Base-by-base conservation (phyloP, 2,888 invertebrate genomes). In the Hydropsyche betteni region DNA sequence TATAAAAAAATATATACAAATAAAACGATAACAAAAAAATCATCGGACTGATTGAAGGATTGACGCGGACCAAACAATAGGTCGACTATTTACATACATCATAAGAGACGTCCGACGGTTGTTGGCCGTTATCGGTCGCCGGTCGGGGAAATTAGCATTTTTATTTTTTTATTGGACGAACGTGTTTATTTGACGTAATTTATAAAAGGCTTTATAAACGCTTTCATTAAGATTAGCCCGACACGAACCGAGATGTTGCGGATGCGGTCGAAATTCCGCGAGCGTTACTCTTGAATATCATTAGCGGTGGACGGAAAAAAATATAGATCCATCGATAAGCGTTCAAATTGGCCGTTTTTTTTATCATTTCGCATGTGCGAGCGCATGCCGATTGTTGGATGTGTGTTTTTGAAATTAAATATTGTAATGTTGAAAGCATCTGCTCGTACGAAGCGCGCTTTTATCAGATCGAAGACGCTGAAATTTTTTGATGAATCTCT, bases 121-220 rank as follows among this genome's bases (percentile, higher is more conserved):
- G 24, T 44, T 44, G 10, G 10, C 44, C 7, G 44, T 44, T 44
- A 44, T 44, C 44, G 44, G 44, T 10, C 10, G 10, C 10, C 6
- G 10, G 7, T 6, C 44, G 44, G 44, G 44, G 44, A 44, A 44
- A 44, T 44, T 44, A 44, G 44, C 44, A 44, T 44, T 44, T 44
- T 44, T 44, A 44, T 44, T 44, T 44, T 44, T 44, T 44, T 10
- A 44, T 44, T 6, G 7, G 44, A 44, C 7, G 44, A 44, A 44
- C 44, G 16, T 58, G 8, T 58, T 58, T 58, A 16, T 58, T 58
- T 24, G 16, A 24, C 16, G 14, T 58, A 58, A 58, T 58, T 58
- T 58, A 58, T 58, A 58, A 58, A 58, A 58, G 58, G 58, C 44
- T 58, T 24, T 58, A 58, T 58, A 58, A 58, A 58, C 58, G 58